A percentile compares a stretch with the other conserved stretches of the same genome.
Evolutionary conservation across 1,140 invertebrate genomes (phyloP).

Genomic region (Drosophila lacteicornis): DNA sequence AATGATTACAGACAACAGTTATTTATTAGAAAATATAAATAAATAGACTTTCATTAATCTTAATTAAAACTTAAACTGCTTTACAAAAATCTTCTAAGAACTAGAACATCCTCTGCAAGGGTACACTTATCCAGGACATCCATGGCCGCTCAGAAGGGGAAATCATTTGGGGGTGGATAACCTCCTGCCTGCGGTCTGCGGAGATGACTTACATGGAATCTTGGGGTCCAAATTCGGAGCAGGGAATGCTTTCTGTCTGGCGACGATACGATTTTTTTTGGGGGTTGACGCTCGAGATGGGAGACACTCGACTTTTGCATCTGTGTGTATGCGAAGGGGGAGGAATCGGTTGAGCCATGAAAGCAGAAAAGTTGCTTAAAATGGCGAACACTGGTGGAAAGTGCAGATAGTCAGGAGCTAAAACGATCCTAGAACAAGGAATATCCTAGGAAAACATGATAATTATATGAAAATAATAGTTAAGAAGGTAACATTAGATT

Average conservation of each 20-base stretch:
- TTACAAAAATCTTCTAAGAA: not conserved
- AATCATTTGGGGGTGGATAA: slow-evolving; percentile 13
- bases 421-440: too few species aligned
- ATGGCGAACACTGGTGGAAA: slow-evolving; percentile 64
- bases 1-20: too few species aligned
- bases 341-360: slow-evolving; percentile 22
- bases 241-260: slow-evolving; percentile 52
- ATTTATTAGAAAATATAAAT: too few species aligned
- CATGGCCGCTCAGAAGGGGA: not conserved
- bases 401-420: not conserved
- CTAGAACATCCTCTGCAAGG: not conserved
- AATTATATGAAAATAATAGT: not conserved
- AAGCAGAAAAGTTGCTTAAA: slow-evolving; percentile 56
- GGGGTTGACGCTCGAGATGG: slow-evolving; percentile 43
- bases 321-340: slow-evolving; percentile 23
- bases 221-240: slow-evolving; percentile 16
- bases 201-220: slow-evolving; percentile 58
- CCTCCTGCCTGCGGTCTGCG: slow-evolving; percentile 39
- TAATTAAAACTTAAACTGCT: fast-evolving
- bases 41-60: too few species aligned
- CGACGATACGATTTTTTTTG: slow-evolving; percentile 37
- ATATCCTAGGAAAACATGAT: not conserved
- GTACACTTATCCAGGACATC: slow-evolving; percentile 15
- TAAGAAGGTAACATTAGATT: too few species aligned
- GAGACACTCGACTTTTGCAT: slow-evolving; percentile 24